These are phyloP conservation scores for Riptortus pedestris DNA, from an alignment of 1,140 invertebrate genomes.

Conservation along the genomic window DNA sequence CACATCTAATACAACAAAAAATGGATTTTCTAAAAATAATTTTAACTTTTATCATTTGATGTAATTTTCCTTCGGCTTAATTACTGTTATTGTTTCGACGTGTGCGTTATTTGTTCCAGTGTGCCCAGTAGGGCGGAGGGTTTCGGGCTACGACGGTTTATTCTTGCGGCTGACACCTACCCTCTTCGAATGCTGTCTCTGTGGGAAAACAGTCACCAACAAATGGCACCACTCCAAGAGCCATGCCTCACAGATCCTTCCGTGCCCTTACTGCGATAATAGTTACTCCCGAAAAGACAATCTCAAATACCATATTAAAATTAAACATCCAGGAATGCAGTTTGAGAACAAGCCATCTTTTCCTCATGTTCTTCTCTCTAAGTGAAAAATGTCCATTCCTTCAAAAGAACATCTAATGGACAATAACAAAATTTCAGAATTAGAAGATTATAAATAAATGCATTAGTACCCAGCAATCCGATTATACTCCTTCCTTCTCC, in stretches of 20 bases:
- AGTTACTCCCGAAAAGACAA: slow-evolving; percentile 74
- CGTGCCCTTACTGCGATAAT: slow-evolving; percentile 69
- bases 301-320: slow-evolving; percentile 30
- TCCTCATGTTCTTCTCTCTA: too few species aligned
- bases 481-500: background rate
- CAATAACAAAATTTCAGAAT: background rate
- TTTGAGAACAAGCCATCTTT: too few species aligned
- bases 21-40: too few species aligned
- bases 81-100: slow-evolving; percentile 12
- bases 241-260: slow-evolving; percentile 61
- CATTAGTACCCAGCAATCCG: background rate
- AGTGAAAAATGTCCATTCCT: too few species aligned
- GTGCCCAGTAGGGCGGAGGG: slow-evolving; percentile 7
- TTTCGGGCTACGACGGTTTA: slow-evolving; percentile 23
- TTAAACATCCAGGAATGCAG: slow-evolving; percentile 25
- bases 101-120: background rate
- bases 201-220: slow-evolving; percentile 74
- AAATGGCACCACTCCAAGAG: slow-evolving; percentile 76
- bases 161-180: slow-evolving; percentile 26
- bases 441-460: background rate
- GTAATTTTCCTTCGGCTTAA: too few species aligned
- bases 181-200: slow-evolving; percentile 50
- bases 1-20: too few species aligned
- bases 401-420: background rate
- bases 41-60: too few species aligned